Evolutionary conservation across 2,888 invertebrate genomes (phyloP).

Genomic region (Lepeophtheirus nordmannii): DNA sequence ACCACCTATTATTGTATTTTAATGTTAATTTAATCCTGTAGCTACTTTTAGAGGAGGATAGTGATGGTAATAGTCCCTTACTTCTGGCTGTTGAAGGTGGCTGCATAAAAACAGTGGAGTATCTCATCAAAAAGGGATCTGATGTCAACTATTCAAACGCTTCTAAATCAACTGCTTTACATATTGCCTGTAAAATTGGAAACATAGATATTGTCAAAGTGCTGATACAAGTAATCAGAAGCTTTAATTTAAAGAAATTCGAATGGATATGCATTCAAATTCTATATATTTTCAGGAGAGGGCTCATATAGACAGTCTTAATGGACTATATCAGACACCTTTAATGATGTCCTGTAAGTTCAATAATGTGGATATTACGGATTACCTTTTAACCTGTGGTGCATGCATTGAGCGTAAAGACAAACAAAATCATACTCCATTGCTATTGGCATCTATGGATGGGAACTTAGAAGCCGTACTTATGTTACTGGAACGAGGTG

Average conservation of each 20-base stretch:
- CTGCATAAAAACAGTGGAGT: slow-evolving; percentile 32
- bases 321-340: slow-evolving; percentile 36
- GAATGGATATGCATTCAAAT: no score
- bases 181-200: slow-evolving; percentile 34
- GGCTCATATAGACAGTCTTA: slow-evolving; percentile 35
- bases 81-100: slow-evolving; percentile 37
- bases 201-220: slow-evolving; percentile 28
- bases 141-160: slow-evolving; percentile 27
- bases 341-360: slow-evolving; percentile 36
- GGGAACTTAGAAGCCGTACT: slow-evolving; percentile 34
- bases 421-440: slow-evolving; percentile 36
- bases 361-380: slow-evolving; percentile 34
- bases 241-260: no score
- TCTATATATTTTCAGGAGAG: slow-evolving; percentile 32
- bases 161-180: slow-evolving; percentile 31
- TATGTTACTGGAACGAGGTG: slow-evolving; percentile 33
- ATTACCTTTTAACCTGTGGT: slow-evolving; percentile 33
- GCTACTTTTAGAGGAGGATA: slow-evolving; percentile 36
- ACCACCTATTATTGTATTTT: slow-evolving; percentile 9
- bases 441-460: slow-evolving; percentile 35
- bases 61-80: slow-evolving; percentile 35
- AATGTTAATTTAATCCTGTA: slow-evolving; percentile 27
- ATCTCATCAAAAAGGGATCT: slow-evolving; percentile 26
- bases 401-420: slow-evolving; percentile 27
- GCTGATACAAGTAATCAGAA: slow-evolving; percentile 12